Percentiles rank a stretch among this genome's conserved stretches.
Conservation (phyloP, 2,888 invertebrate genomes). For the Drosophila lutescens region DNA sequence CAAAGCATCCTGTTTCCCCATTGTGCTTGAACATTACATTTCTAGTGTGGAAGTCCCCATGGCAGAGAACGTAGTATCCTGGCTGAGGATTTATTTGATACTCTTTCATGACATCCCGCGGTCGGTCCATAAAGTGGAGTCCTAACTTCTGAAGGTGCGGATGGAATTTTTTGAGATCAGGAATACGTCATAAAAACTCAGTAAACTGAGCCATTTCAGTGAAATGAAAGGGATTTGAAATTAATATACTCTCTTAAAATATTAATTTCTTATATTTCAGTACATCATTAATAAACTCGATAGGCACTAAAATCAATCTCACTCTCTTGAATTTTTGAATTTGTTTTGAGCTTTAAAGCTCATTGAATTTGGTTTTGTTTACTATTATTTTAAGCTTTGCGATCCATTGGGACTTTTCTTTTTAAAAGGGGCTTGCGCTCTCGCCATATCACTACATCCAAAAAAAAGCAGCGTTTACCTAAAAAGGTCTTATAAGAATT, state of each 20-base stretch:
- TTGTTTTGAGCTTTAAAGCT: conserved; percentile 4
- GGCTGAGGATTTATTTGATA: conserved; percentile 44
- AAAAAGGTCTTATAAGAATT: too few species aligned
- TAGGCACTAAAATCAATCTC: neutral
- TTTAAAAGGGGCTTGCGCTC: neutral
- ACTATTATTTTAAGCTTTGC: neutral
- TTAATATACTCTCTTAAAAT: neutral
- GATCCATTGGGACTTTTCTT: neutral
- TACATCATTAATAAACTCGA: conserved; percentile 76
- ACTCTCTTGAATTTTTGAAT: neutral
- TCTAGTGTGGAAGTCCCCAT: conserved; percentile 72
- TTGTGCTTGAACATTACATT: conserved; percentile 71
- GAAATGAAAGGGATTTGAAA: too few species aligned
- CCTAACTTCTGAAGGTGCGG: conserved; percentile 45
- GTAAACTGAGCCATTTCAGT: conserved; percentile 51
- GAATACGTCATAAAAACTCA: conserved; percentile 43
- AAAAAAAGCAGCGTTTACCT: too few species aligned
- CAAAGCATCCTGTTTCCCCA: conserved; percentile 18
- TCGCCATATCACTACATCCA: too few species aligned
- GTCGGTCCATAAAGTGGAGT: neutral
- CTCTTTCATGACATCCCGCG: conserved; percentile 20
- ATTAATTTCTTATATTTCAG: conserved; percentile 9
- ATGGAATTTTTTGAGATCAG: conserved; percentile 39
- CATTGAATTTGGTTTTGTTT: neutral
- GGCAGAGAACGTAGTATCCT: conserved; percentile 65